phyloP scores from a whole-genome alignment of 2,797 vertebrate species.

The Lateolabrax maculatus region DNA sequence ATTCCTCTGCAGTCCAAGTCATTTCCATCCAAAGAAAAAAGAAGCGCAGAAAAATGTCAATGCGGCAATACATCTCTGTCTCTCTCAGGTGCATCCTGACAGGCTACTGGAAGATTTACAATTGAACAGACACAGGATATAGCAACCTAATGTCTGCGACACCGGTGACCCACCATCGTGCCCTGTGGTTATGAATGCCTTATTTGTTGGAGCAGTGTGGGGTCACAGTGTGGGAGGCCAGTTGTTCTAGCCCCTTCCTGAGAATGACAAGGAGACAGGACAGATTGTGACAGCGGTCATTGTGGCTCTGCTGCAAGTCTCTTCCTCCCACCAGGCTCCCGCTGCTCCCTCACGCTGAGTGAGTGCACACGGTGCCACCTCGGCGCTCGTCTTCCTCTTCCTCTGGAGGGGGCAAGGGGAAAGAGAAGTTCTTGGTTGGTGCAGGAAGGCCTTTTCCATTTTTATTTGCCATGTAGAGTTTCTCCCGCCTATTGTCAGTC shows the following conservation, averaged over 20 bases:
- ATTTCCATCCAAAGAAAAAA: constrained; percentile 24
- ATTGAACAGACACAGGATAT: constrained; percentile 66
- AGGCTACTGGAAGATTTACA: constrained; percentile 64
- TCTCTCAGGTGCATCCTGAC: constrained; percentile 71
- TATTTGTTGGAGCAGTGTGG: constrained; percentile 75
- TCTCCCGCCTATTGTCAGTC: constrained; percentile 23
- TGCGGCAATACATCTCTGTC: constrained; percentile 42
- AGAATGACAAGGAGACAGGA: constrained; percentile 72
- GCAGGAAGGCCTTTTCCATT: constrained; percentile 31
- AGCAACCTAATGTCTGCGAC: constrained; percentile 63
- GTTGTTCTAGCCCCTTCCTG: constrained; percentile 80
- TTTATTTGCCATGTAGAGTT: constrained; percentile 29
- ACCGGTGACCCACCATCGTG: constrained; percentile 50
- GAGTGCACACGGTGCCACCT: constrained; percentile 54
- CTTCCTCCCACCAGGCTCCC: constrained; percentile 76
- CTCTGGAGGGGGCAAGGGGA: constrained; percentile 34
- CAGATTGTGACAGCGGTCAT: constrained; percentile 81
- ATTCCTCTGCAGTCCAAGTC: neutral
- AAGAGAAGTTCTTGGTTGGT: constrained; percentile 7
- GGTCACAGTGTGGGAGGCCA: constrained; percentile 78
- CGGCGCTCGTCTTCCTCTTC: constrained; percentile 65
- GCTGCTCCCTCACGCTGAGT: constrained; percentile 59
- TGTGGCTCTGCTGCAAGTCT: constrained; percentile 77
- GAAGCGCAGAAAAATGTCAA: neutral
- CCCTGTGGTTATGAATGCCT: constrained; percentile 65